Conservation (phyloP, 2,888 invertebrate species). For the Tetanocera ferruginea region DNA sequence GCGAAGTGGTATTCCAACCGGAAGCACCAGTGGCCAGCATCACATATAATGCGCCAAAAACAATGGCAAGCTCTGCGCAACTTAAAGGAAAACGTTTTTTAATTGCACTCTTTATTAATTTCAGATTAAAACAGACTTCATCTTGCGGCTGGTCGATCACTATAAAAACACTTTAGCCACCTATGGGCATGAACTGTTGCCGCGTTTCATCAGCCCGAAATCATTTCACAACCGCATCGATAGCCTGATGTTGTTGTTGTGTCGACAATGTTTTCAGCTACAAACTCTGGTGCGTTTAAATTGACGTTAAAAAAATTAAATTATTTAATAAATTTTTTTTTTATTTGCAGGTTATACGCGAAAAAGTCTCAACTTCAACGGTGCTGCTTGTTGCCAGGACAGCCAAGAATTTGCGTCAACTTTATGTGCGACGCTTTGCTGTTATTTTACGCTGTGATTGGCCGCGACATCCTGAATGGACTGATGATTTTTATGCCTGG, state of each 20-base stretch:
- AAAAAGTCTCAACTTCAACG: conserved; percentile 83
- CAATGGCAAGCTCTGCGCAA: conserved; percentile 69
- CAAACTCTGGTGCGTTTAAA: conserved; percentile 75
- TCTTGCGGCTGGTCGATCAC: conserved; percentile 74
- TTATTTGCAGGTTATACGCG: conserved; percentile 75
- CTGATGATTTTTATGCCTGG: conserved; percentile 77
- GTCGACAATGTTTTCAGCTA: conserved; percentile 77
- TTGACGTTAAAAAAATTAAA: background rate
- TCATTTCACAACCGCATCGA: conserved; percentile 81
- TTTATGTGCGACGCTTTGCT: conserved; percentile 80
- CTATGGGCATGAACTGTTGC: conserved; percentile 79
- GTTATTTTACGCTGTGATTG: conserved; percentile 80
- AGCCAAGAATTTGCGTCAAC: conserved; percentile 74
- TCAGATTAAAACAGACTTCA: conserved; percentile 71
- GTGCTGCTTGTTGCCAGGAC: conserved; percentile 78
- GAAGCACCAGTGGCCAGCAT: conserved; percentile 78
- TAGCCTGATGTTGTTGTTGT: conserved; percentile 76
- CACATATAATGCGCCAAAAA: conserved; percentile 75
- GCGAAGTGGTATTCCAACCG: conserved; percentile 77
- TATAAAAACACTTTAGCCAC: conserved; percentile 76
- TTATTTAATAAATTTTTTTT: background rate
- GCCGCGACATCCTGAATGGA: conserved; percentile 78
- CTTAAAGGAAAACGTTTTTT: too few relatives aligned
- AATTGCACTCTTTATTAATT: background rate
- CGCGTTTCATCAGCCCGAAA: conserved; percentile 76